phyloP scores from a whole-genome alignment of 2,888 invertebrate species.

The Drosophila diplacantha region DNA sequence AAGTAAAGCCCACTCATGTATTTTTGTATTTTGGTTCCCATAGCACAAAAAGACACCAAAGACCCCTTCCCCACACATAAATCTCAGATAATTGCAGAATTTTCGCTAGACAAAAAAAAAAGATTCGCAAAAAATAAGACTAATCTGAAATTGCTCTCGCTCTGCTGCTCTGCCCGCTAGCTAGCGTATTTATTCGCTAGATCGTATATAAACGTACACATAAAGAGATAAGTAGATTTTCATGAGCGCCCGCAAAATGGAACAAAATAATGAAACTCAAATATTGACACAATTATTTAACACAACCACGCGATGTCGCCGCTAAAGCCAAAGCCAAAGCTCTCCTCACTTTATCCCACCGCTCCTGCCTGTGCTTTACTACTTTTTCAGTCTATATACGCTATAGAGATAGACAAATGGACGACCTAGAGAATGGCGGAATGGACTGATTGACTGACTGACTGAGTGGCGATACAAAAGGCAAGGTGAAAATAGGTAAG shows the following conservation, averaged over 20 bases:
- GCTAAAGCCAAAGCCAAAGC: slow-evolving; percentile 29
- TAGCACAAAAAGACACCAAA: slow-evolving; percentile 1
- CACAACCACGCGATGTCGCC: slow-evolving; percentile 64
- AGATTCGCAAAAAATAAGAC: slow-evolving; percentile 7
- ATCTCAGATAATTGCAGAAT: slow-evolving; percentile 20
- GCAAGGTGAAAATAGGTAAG: slow-evolving; percentile 20
- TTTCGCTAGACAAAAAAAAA: slow-evolving; percentile 13
- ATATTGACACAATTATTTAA: slow-evolving; percentile 74
- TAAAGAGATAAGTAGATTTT: slow-evolving; percentile 43
- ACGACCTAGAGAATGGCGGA: slow-evolving; percentile 38
- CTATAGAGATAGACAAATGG: slow-evolving; percentile 20
- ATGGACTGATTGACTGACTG: slow-evolving; percentile 24
- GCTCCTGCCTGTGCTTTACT: slow-evolving; percentile 1
- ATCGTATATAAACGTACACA: slow-evolving; percentile 25
- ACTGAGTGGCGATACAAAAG: slow-evolving; percentile 19
- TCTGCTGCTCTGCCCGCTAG: slow-evolving; percentile 7
- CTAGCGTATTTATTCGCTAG: slow-evolving; percentile 23
- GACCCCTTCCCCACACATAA: not conserved
- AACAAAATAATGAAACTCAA: slow-evolving; percentile 54
- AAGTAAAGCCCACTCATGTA: slow-evolving; percentile 6
- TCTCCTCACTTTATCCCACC: not conserved
- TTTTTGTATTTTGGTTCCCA: slow-evolving; percentile 34
- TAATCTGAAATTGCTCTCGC: slow-evolving; percentile 24
- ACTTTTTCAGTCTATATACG: slow-evolving; percentile 9
- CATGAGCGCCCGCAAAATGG: slow-evolving; percentile 43